Evolutionary conservation across 2,888 invertebrate genomes (phyloP), one percentile per base, ranked within the genome.

Genomic region (Sylvicola cinctus): DNA sequence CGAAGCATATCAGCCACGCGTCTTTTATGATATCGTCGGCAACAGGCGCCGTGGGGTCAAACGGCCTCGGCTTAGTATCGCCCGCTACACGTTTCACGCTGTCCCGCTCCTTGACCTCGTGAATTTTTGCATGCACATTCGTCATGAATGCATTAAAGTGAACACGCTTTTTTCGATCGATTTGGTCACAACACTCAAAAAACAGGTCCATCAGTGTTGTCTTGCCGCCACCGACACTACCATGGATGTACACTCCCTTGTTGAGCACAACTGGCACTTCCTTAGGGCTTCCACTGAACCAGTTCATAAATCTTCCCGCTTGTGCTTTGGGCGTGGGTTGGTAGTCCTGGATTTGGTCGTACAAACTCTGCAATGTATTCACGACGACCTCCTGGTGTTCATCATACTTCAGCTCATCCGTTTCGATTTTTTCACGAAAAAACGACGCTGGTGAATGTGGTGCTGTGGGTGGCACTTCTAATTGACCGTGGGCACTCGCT

Each of bases 121-220:
- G 91, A 49, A 93, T 87, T 49, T 74, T 72, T 38, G 70, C 66
- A 58, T 98, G 98, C 8, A 98, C 87, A 52, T 90, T 84, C 30
- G 85, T 66, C 98, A 98, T 99, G 53, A 98, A 98, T 28, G 84
- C 77, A 54, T 96, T 84, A 52, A 98, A 98, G 57, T 98, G 98
- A 3, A 96, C 84, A 41, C 95, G 66, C 31, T 69, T 60, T 49
- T 81, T 83, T 42, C 66, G 63, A 40, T 70, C 61, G 33, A 73
- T 68, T 77, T 77, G 45, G 11, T 65, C 56, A 52, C 75, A 74
- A 49, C 74, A 71, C 45, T 87, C 74, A 62, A 79, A 88, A 61
- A 98, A 96, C 47, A 98, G 61, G 61, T 98, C 96, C 98, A 98
- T 98, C 37, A 98, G 61, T 78, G 96, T 96, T 5, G 98, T 98